A percentile compares a stretch with the other conserved stretches of the same genome.
Conservation (phyloP, 2,888 invertebrate genomes). For the Selenia dentaria region DNA sequence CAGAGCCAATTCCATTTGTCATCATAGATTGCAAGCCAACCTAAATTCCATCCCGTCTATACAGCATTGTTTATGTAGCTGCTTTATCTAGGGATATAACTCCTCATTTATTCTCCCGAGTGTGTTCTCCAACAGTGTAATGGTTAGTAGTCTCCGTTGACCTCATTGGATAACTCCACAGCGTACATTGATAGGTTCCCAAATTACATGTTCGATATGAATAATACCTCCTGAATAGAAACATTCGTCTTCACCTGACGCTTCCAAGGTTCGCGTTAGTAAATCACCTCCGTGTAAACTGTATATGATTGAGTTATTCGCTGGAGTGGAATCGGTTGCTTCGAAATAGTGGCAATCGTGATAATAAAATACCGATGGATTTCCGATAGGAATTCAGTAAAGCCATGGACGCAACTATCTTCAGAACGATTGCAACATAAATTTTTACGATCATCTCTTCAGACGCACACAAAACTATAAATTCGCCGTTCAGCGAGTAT, state of each 20-base stretch:
- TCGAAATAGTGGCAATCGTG: constrained; percentile 17
- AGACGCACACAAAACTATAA: constrained; percentile 10
- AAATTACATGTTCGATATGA: constrained; percentile 22
- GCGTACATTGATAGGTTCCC: constrained; percentile 3
- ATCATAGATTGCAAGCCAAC: constrained; percentile 10
- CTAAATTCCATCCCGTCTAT: constrained; percentile 10
- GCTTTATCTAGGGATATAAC: constrained; percentile 8
- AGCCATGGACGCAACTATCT: constrained; percentile 6
- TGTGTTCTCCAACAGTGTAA: constrained; percentile 5
- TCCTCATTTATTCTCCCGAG: constrained; percentile 6
- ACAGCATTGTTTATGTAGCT: constrained; percentile 12
- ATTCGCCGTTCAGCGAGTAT: constrained; percentile 12
- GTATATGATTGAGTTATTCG: constrained; percentile 25
- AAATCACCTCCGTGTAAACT: constrained; percentile 16
- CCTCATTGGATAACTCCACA: constrained; percentile 7
- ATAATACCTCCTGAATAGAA: constrained; percentile 19
- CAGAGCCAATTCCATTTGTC: constrained; percentile 1
- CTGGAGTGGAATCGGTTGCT: constrained; percentile 19
- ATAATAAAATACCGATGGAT: constrained; percentile 15
- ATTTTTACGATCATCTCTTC: constrained; percentile 18
- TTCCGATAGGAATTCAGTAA: constrained; percentile 17
- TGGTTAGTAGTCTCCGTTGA: constrained; percentile 6
- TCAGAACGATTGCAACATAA: constrained; percentile 5
- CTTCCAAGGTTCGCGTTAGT: constrained; percentile 5
- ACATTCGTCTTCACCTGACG: constrained; percentile 16